Evolutionary conservation across 2,888 invertebrate genomes (phyloP), one percentile per base, ranked within the genome.

Genomic region (Xestia c-nigrum): DNA sequence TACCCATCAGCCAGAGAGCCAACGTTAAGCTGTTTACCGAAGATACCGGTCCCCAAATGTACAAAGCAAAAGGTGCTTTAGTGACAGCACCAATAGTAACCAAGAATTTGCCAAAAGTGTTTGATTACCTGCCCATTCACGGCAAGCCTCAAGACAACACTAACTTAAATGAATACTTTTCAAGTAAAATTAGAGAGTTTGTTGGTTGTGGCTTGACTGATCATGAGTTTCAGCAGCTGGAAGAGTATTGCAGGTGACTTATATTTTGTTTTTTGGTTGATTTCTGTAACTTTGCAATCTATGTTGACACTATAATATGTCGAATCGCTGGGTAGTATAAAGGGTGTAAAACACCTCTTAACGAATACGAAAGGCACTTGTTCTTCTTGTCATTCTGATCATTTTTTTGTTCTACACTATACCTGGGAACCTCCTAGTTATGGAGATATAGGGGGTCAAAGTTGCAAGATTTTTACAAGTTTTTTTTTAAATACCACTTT

Each of bases 241-340:
- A 91, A 2, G 90, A 92, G 12, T 96, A 95, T 88, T 97, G 97
- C 93, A 97, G 95, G 97, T 97, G 21, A 72, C 59, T 3, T 46
- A 31, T 0, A 64, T 43, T 12, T 16, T 31, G 31, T 43, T 31
- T 59, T 59, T 59, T 31, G 7, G 7, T 59, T 24, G 57, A 6
- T 24, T 31, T 59, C 3, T 31, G 31, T 57, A 14, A 24, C 12
- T 14, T 57, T 12, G n/a, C 7, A 0, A 50, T 50, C 19, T 50
- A 21, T 16, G 47, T 50, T 43, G 43, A 10, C 43, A 43, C 43
- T 43, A 43, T 40, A 43, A 43, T 40, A 43, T 1, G 43, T 2
- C 43, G n/a, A 10, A 43, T 43, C 9, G 9, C 43, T 43, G 9
- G 6, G 40, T 40, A 43, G 31, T 31, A 31, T 31, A n/a, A n/a